Evolutionary conservation across 2,888 invertebrate genomes (phyloP).

Genomic region (Margaritifera margaritifera): DNA sequence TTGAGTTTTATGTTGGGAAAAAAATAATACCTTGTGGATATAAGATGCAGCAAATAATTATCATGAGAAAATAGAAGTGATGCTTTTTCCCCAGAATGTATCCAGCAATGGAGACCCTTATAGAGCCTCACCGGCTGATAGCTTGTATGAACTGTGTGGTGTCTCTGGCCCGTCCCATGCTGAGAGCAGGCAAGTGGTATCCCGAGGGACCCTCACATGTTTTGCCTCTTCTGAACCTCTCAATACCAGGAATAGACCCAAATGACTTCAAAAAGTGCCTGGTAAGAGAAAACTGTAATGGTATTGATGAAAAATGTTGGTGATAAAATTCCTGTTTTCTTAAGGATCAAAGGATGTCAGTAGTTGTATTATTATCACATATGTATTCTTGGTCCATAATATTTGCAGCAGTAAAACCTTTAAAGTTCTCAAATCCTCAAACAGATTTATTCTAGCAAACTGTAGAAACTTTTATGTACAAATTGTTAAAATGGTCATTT

Average conservation of each 20-base stretch:
- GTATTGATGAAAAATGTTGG: too few relatives aligned
- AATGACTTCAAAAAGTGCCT: constrained; percentile 83
- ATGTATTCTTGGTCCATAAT: too few relatives aligned
- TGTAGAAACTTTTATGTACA: too few relatives aligned
- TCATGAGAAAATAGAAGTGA: neutral
- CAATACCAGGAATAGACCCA: constrained; percentile 91
- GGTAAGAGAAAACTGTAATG: constrained; percentile 47
- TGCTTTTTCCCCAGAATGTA: constrained; percentile 76
- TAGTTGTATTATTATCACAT: too few relatives aligned
- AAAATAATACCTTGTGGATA: too few relatives aligned
- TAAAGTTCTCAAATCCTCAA: too few relatives aligned
- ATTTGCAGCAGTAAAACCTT: too few relatives aligned
- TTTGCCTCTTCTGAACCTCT: constrained; percentile 84
- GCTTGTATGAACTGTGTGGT: constrained; percentile 74
- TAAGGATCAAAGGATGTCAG: too few relatives aligned
- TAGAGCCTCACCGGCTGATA: constrained; percentile 84
- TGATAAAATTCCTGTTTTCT: too few relatives aligned
- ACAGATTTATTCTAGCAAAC: too few relatives aligned
- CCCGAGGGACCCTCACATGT: constrained; percentile 84
- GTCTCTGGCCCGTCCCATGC: constrained; percentile 71
- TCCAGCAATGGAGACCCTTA: constrained; percentile 86
- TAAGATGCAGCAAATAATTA: neutral
- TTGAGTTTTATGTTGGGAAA: too few relatives aligned
- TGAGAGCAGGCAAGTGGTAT: constrained; percentile 74
- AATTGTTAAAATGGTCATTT: too few relatives aligned